Base-by-base conservation (phyloP, 2,888 invertebrate genomes). In the Tetragonula carbonaria region DNA sequence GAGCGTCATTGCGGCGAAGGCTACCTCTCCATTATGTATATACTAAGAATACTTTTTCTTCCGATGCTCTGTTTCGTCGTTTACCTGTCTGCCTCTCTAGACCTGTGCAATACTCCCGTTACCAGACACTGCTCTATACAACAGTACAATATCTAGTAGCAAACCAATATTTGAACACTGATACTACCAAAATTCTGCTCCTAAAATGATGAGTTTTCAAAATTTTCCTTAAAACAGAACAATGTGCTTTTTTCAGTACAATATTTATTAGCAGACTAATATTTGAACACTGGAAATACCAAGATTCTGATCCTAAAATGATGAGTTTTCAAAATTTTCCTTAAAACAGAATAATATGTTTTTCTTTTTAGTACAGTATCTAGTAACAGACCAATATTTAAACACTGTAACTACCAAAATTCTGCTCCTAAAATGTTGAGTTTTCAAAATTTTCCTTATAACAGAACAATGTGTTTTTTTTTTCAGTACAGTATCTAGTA, bases 41-140 rank as follows among this genome's bases (percentile, higher is more conserved):
- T 92, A 91, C 91, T 89, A 87, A 89, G 89, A 87, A 90, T 90
- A 90, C 84, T 90, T 79, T 86, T 88, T 87, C 87, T 86, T 72
- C 77, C 89, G 91, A 89, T 89, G 83, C 89, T 45, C 45, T 91
- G 91, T 90, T 67, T 91, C 91, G 89, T 91, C 90, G 85, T 92
- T 89, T 90, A 91, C 90, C 91, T 91, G 90, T 88, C 90, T 83
- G 87, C 85, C 82, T 38, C 86, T 90, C 88, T 86, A 86, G 82
- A 84, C 80, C 85, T 80, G 80, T 78, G 88, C 88, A 91, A 91
- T 88, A 87, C 84, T 80, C 80, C 82, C 85, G 82, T 87, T 86
- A 78, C 75, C 74, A 74, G 50, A 55, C 6, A 21, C 33, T 55
- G 57, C 13, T 55, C 33, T 71, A n/a, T 23, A n/a, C 57, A 55